Base-by-base conservation (phyloP, 2,113 vertebrate genomes). In the Menura novaehollandiae region DNA sequence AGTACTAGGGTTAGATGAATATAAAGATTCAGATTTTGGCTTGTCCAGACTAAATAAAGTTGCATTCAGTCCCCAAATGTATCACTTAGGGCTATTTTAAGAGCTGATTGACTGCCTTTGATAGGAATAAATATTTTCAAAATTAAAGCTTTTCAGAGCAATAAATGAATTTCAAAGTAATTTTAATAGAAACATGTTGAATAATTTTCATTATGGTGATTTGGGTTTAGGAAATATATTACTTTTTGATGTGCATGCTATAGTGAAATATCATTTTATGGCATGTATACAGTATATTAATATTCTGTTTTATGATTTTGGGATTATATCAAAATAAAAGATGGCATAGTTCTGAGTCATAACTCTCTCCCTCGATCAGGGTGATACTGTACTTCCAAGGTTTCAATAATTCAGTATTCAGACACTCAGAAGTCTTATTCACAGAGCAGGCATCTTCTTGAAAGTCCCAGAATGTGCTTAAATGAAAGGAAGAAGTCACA, bases 371-470 rank as follows among this genome's bases (percentile, higher is more conserved):
- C 26, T 88, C 60, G 71, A 55, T 74, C 64, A 55, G 56, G 67
- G 20, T 77, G 33, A 30, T 87, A 43, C 52, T 63, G 13, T 87
- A 60, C 44, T 89, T 95, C n/a, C 51, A 93, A 76, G 49, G 39
- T 80, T 91, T 95, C 51, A 83, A 58, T 97, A 93, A 88, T 95
- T 96, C 51, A 92, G 20, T 56, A 22, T 86, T 58, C 72, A 69
- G 81, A 73, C 19, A 62, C 37, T 69, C 55, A 39, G n/a, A 91
- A 92, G 53, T 80, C 49, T 80, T 76, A 58, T 19, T 91, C 46
- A 49, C 55, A 82, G 53, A 77, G 63, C 20, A 88, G 15, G 6
- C 94, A 24, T 68, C 26, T 7, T 73, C 71, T 69, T 90, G 20
- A 66, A 90, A 73, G 32, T 90, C 79, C 32, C 58, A 73, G 59